Evolutionary conservation across 2,797 vertebrate genomes (phyloP).

Genomic region (Neosilurus hyrtlii): DNA sequence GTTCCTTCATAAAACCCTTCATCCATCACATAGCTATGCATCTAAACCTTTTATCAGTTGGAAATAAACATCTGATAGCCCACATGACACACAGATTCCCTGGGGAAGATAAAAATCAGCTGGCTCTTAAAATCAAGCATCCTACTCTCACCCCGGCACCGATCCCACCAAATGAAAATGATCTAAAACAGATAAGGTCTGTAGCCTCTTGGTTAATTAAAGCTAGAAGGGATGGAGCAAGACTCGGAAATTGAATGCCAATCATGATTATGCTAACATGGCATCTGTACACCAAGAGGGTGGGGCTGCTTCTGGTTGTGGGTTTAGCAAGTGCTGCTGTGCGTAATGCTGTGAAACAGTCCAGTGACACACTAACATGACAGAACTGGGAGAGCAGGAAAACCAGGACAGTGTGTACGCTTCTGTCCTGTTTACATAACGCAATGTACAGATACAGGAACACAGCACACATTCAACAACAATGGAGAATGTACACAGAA

Average conservation of each 20-base stretch:
- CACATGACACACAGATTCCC: background rate
- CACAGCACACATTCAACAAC: background rate
- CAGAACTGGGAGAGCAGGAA: conserved; percentile 58
- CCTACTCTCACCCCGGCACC: conserved; percentile 58
- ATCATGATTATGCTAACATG: conserved; percentile 49
- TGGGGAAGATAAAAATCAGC: conserved; percentile 53
- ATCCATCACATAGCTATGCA: conserved; percentile 59
- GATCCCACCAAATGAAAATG: conserved; percentile 69
- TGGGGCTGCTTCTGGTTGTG: background rate
- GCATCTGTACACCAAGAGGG: background rate
- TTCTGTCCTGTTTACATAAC: conserved; percentile 30
- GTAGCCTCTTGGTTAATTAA: conserved; percentile 72
- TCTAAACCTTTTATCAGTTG: conserved; percentile 68
- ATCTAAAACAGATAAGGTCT: conserved; percentile 71
- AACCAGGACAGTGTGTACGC: conserved; percentile 33
- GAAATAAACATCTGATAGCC: conserved; percentile 69
- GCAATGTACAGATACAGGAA: background rate
- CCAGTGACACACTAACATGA: conserved; percentile 50
- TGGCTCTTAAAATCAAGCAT: conserved; percentile 56
- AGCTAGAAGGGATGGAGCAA: conserved; percentile 53
- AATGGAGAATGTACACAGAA: background rate
- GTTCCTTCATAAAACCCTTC: background rate
- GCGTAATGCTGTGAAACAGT: conserved; percentile 14
- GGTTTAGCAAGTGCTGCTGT: background rate
- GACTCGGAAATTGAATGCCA: conserved; percentile 61